Base-by-base conservation (phyloP, 2,888 invertebrate genomes). In the Ramazzottius varieornatus region DNA sequence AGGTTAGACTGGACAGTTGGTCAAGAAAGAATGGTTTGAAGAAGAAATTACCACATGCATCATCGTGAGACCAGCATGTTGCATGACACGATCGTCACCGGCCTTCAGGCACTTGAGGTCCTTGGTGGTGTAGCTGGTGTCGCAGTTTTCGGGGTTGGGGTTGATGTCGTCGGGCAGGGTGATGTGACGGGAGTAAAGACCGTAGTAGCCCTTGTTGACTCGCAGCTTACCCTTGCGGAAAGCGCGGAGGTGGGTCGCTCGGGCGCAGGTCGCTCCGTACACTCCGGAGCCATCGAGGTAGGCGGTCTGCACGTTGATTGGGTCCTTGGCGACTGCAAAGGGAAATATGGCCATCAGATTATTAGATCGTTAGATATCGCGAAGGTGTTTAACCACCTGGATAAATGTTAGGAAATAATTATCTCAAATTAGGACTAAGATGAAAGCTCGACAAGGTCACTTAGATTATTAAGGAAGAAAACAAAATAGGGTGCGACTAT, bases 161-260 rank as follows among this genome's bases (percentile, higher is more conserved):
- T 29, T 54, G 54, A 8, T 4, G 29, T 54, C 54, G 29, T 54
- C 54, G n/a, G 54, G 54, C 20, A 54, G 54, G n/a, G 4, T 16
- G 54, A 54, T 29, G 29, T 54, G 8, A 16, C 29, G 20, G 20
- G 29, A n/a, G 54, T 54, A 54, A 8, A 54, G 54, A 8, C 54
- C 54, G 29, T 54, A 54, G n/a, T n/a, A 8, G 29, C 54, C 54
- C 54, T 54, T 54, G 54, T 54, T 54, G 20, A 54, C 54, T 4
- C 54, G 54, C 13, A 54, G 54, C 29, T 54, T 54, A 16, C 54
- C 54, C 54, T 54, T 54, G 54, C 54, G 54, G n/a, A 4, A 54
- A 24, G 54, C 13, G 4, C 54, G 54, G 16, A 54, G 4, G 16
- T 54, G 20, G 29, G 54, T 8, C 20, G 54, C 54, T 54, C 24